phyloP scores from a whole-genome alignment of 2,113 vertebrate genomes.

The Cynocephalus volans region DNA sequence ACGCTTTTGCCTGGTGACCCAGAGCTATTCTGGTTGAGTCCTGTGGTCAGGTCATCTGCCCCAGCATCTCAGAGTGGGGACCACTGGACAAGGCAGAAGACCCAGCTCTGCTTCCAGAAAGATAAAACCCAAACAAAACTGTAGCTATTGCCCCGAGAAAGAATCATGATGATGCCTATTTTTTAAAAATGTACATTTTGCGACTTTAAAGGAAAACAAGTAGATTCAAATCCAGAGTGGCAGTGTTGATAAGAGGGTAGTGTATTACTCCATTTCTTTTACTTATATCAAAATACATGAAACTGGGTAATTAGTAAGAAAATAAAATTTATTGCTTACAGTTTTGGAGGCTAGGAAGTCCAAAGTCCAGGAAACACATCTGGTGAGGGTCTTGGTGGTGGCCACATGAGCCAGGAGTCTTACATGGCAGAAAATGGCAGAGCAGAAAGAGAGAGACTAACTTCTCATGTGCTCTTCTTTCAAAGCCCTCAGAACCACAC shows the following conservation, averaged over 20 bases:
- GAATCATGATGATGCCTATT: neutral
- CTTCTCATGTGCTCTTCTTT: too few relatives aligned
- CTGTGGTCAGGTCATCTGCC: slow-evolving; percentile 52
- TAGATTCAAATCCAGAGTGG: slow-evolving; percentile 4
- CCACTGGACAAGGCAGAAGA: slow-evolving; percentile 21
- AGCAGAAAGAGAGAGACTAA: too few relatives aligned
- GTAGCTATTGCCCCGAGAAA: slow-evolving; percentile 7
- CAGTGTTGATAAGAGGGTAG: neutral
- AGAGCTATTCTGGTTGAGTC: slow-evolving; percentile 55
- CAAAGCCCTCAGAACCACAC: too few relatives aligned
- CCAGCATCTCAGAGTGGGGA: neutral
- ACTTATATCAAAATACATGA: too few relatives aligned
- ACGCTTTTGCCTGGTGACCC: slow-evolving; percentile 46
- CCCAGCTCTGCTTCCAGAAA: slow-evolving; percentile 6
- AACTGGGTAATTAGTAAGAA: too few relatives aligned
- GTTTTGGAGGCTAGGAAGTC: too few relatives aligned
- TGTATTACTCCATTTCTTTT: too few relatives aligned
- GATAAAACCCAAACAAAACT: slow-evolving; percentile 59
- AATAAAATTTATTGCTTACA: too few relatives aligned
- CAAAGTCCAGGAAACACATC: too few relatives aligned
- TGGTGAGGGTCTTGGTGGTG: too few relatives aligned
- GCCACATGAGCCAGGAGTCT: too few relatives aligned
- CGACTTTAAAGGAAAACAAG: slow-evolving; percentile 20
- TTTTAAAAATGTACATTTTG: slow-evolving; percentile 6
- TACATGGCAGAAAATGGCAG: too few relatives aligned